phyloP scores from a whole-genome alignment of 2,113 vertebrate genomes.

The Chaetops frenatus region DNA sequence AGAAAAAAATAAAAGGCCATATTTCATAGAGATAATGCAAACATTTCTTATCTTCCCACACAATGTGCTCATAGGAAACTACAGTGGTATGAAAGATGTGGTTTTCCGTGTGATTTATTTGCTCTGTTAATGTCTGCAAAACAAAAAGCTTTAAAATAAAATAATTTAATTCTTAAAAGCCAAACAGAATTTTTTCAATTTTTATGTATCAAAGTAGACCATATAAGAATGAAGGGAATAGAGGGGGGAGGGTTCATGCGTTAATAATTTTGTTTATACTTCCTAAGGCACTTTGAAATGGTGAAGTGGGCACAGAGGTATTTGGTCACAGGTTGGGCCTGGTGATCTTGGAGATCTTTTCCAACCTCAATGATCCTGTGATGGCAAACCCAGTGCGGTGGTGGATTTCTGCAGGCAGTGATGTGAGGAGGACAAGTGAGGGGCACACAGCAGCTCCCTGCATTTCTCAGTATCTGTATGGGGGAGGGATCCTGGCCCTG shows the following conservation, averaged over 20 bases:
- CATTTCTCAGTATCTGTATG: not conserved
- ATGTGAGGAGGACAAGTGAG: not conserved
- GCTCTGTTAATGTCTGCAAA: not conserved
- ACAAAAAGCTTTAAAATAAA: not conserved
- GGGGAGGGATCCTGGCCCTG: not conserved
- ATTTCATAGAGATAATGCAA: not conserved
- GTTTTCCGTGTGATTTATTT: not conserved
- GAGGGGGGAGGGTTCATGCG: not conserved
- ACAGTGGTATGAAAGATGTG: not conserved
- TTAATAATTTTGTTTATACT: not conserved
- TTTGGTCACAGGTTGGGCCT: not conserved
- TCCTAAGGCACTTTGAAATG: not conserved
- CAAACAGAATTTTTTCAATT: not conserved
- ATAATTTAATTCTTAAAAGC: not conserved
- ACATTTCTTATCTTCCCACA: not conserved
- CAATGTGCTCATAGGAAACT: rapidly evolving
- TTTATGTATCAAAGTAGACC: not conserved
- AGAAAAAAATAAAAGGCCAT: not conserved
- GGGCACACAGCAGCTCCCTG: not conserved
- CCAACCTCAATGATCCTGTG: not conserved
- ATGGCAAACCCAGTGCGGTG: not conserved
- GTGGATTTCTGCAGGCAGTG: not conserved
- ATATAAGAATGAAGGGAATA: not conserved
- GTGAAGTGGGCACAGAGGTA: rapidly evolving
- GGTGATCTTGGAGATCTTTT: not conserved